Evolutionary conservation across 2,888 invertebrate genomes (phyloP), one percentile per base, ranked within the genome.

Genomic region (Idaea aversata): DNA sequence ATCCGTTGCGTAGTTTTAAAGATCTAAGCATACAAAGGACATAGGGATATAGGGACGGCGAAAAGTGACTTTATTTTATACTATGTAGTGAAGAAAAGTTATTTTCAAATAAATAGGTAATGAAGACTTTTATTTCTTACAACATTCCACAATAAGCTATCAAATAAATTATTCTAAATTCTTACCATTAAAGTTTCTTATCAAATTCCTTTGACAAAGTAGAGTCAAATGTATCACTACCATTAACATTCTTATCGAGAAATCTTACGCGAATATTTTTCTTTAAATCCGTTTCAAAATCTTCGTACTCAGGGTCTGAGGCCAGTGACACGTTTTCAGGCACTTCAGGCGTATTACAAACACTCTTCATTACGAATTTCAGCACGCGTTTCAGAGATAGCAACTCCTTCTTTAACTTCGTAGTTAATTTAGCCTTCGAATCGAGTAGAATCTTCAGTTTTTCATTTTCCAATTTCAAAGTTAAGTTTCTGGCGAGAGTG

Each of bases 391-490:
- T 90, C 75, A 89, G 79, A 62, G 67, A 81, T 1, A 69, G 62
- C 63, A 91, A 69, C 72, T 91, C 91, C 61, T 82, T 88, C 70
- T 83, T 85, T 16, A 90, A 73, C 75, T 81, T 88, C 15, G 69
- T 72, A 3, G 87, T 69, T 61, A 87, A 70, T 72, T 81, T 85
- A 13, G 82, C 75, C 78, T 88, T 90, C 0, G 84, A 85, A 5
- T 83, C 80, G n/a, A 91, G 70, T 15, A 85, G 65, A 16, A 81
- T 76, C 66, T 77, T 85, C 25, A 91, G 72, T 76, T 90, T 92
- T 68, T 89, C 88, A 63, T 90, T 91, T 64, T 92, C 91, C 59
- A 92, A 71, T 69, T 83, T 84, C 64, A 90, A 69, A 7, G 70
- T 66, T 62, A 88, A 64, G 73, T 81, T 85, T 59, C 78, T 82